phyloP scores from a whole-genome alignment of 2,888 invertebrate genomes.

The Tortrix viridana region DNA sequence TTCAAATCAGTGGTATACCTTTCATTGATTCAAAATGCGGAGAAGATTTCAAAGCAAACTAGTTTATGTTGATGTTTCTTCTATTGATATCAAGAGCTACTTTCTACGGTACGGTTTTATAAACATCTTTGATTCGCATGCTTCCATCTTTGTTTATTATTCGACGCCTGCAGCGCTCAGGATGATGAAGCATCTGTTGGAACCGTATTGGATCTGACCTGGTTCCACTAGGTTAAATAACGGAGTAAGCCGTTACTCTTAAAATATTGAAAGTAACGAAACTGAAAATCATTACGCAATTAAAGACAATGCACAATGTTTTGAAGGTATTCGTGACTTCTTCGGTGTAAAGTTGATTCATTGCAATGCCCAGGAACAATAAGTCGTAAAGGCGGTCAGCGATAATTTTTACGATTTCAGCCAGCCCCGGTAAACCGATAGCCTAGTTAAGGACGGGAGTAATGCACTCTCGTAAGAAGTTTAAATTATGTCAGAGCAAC shows the following conservation, averaged over 20 bases:
- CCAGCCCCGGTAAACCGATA: slow-evolving; percentile 68
- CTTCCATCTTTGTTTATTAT: slow-evolving; percentile 31
- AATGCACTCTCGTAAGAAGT: slow-evolving; percentile 21
- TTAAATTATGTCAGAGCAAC: slow-evolving; percentile 4
- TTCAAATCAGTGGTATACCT: not conserved
- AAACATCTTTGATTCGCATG: slow-evolving; percentile 9
- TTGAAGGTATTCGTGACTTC: slow-evolving; percentile 38
- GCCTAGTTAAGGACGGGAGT: slow-evolving; percentile 59
- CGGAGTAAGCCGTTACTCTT: slow-evolving; percentile 28
- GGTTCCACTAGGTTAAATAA: slow-evolving; percentile 30
- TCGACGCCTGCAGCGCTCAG: slow-evolving; percentile 18
- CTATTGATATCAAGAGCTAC: slow-evolving; percentile 10
- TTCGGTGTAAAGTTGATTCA: slow-evolving; percentile 51
- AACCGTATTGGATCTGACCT: slow-evolving; percentile 22
- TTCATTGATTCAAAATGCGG: not conserved
- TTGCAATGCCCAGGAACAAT: slow-evolving; percentile 66
- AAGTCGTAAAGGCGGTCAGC: slow-evolving; percentile 66
- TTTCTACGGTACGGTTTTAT: slow-evolving; percentile 12
- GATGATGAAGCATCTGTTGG: slow-evolving; percentile 27
- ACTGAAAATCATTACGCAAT: slow-evolving; percentile 26
- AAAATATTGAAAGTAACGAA: slow-evolving; percentile 28
- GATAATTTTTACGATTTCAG: slow-evolving; percentile 73
- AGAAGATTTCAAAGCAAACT: not conserved
- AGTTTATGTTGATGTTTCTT: not conserved
- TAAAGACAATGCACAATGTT: slow-evolving; percentile 43